These are phyloP conservation scores for Odontomyia ornata DNA, from an alignment of 2,888 invertebrate species.

Conservation along the genomic window DNA sequence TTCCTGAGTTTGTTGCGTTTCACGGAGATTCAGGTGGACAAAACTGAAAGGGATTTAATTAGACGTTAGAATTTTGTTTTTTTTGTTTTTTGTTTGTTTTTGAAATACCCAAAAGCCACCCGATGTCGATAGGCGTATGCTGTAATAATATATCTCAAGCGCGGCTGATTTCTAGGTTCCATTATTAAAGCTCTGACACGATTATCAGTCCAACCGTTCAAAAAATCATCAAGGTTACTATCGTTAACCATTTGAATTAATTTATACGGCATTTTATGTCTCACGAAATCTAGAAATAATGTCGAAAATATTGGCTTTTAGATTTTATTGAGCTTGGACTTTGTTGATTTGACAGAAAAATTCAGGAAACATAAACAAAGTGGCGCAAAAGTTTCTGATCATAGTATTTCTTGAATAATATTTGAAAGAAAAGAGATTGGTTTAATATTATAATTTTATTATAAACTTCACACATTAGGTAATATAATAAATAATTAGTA, in stretches of 20 bases:
- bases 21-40: conserved; percentile 71
- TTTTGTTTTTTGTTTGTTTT: neutral
- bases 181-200: conserved; percentile 89
- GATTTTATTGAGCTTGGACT: neutral
- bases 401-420: too few relatives aligned
- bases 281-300: conserved; percentile 74
- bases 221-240: conserved; percentile 77
- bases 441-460: too few relatives aligned
- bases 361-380: too few relatives aligned
- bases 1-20: conserved; percentile 70
- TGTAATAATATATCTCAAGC: conserved; percentile 86
- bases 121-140: conserved; percentile 87
- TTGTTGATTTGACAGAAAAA: too few relatives aligned
- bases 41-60: conserved; percentile 72
- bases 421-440: too few relatives aligned
- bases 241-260: conserved; percentile 77
- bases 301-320: neutral
- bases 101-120: conserved; percentile 82
- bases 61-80: neutral
- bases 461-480: too few relatives aligned
- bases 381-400: too few relatives aligned
- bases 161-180: conserved; percentile 77
- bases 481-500: too few relatives aligned
- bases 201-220: conserved; percentile 92
- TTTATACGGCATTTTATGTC: conserved; percentile 85